These are phyloP conservation scores for Ctena decussata DNA, from an alignment of 2,888 invertebrate genomes.

Conservation along the genomic window DNA sequence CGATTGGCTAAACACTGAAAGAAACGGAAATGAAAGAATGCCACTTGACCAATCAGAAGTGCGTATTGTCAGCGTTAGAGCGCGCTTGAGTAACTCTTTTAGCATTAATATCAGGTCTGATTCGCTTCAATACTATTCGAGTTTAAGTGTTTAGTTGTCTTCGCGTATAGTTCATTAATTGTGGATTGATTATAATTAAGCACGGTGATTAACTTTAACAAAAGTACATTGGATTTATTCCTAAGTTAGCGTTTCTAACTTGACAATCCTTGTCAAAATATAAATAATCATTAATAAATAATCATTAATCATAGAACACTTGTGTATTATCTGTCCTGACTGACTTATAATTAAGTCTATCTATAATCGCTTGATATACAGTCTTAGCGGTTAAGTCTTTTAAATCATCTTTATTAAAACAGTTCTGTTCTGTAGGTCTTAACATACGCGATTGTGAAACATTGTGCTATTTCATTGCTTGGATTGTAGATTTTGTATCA, in stretches of 20 bases:
- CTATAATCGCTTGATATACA: background rate
- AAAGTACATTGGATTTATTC: conserved; percentile 1
- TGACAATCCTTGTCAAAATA: background rate
- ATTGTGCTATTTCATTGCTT: background rate
- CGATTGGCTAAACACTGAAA: background rate
- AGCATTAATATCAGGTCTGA: background rate
- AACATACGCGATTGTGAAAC: background rate
- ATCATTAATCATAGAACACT: background rate
- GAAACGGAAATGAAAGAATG: background rate
- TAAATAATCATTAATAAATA: background rate
- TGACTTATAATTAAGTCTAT: too few relatives aligned
- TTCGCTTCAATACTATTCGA: background rate
- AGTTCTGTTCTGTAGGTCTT: background rate
- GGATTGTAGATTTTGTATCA: too few relatives aligned
- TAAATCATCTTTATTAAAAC: background rate
- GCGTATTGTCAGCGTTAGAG: background rate
- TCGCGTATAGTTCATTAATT: conserved; percentile 3
- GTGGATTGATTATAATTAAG: background rate
- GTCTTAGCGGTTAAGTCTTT: background rate
- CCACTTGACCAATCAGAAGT: conserved; percentile 6
- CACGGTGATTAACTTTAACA: background rate
- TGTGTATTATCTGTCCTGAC: background rate
- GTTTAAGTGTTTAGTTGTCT: background rate
- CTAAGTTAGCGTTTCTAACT: background rate
- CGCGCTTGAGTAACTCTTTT: conserved; percentile 3